A percentile compares a stretch with the other conserved stretches of the same genome.
phyloP scores from a whole-genome alignment of 2,797 vertebrate species.

The Eulemur rubriventer region DNA sequence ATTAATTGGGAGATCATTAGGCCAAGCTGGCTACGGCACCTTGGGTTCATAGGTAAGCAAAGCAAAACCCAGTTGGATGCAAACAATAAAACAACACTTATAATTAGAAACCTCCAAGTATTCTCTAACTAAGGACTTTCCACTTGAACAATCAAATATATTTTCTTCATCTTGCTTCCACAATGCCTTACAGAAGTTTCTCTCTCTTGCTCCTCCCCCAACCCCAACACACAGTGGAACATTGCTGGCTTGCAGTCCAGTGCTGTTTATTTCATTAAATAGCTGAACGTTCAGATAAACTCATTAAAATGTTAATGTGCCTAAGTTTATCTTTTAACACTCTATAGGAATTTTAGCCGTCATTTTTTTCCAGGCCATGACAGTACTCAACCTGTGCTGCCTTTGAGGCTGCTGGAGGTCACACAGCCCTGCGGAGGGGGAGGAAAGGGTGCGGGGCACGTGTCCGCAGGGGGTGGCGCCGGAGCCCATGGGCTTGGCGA shows the following conservation, averaged over 20 bases:
- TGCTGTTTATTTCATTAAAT: background rate
- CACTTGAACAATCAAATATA: background rate
- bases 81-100: background rate
- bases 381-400: background rate
- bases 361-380: background rate
- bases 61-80: background rate
- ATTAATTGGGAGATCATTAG: background rate
- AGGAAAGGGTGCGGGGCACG: fast-evolving
- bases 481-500: background rate
- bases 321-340: background rate
- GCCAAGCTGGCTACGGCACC: background rate
- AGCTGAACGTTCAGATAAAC: background rate
- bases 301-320: background rate
- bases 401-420: background rate
- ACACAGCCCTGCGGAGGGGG: background rate
- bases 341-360: background rate
- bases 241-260: background rate
- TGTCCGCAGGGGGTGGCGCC: fast-evolving
- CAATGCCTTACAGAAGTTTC: background rate
- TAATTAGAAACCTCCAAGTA: background rate
- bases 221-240: background rate
- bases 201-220: background rate
- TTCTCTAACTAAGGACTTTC: background rate
- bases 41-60: background rate
- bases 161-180: background rate